Evolutionary conservation across 2,888 invertebrate genomes (phyloP), one percentile per base, ranked within the genome.

Genomic region (Escarpia spicata): DNA sequence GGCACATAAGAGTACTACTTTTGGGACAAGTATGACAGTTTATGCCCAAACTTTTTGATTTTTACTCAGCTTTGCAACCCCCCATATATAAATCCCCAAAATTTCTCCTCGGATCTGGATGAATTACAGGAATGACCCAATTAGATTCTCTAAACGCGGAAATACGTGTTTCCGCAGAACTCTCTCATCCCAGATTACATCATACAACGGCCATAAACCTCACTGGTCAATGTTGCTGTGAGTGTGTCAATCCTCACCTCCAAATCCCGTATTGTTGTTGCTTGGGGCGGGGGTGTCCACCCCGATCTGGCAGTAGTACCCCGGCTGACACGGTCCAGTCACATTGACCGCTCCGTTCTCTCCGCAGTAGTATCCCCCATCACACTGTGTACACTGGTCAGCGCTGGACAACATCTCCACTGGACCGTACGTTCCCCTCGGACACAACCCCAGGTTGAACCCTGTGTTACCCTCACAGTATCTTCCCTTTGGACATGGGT

Each of bases 401-500:
- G 93, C 95, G 93, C 94, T 95, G 19, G 94, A 94, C 92, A 96
- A 94, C 92, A 94, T 95, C 45, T 92, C 93, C 10, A 93, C 95
- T 12, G 95, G 94, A 91, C 95, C 95, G 93, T 95, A 96, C 3
- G 96, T 96, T 3, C 96, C 96, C 9, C 94, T 94, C 8, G 95
- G 95, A 93, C 96, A 96, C 45, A 95, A 93, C 0, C 94, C 93
- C 94, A 94, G 94, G 95, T 96, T 94, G 93, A 95, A 95, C 44
- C 96, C 96, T n/a, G 95, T 96, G 91, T 94, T 94, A 31, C 95
- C 95, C 15, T 95, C 94, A 93, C 96, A 96, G 94, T 95, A 95
- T 8, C 94, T 92, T 8, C 96, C 96, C 31, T 92, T 93, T 15
- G 96, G 96, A 93, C 96, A 96, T 0, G 95, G 95, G 93, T 96